Conservation (phyloP, 2,888 invertebrate genomes). For the Tachina fera region DNA sequence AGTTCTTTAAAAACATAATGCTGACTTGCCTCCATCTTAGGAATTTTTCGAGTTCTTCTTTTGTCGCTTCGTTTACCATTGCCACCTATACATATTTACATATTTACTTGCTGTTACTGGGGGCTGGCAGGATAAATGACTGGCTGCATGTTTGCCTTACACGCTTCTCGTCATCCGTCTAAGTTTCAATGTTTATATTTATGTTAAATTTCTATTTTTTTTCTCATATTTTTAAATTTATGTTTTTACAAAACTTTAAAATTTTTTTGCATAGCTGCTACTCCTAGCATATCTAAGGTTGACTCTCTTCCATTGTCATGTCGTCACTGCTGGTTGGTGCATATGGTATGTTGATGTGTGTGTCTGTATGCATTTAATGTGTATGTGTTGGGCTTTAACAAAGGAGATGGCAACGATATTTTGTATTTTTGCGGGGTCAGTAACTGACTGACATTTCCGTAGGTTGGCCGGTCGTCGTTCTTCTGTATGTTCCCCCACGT, state of each 20-base stretch:
- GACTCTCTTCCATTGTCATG: slow-evolving; percentile 6
- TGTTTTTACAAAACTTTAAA: slow-evolving; percentile 56
- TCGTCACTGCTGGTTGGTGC: slow-evolving; percentile 24
- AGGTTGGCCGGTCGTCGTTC: slow-evolving; percentile 65
- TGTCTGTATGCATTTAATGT: slow-evolving; percentile 21
- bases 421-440: slow-evolving; percentile 68
- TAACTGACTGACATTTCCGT: slow-evolving; percentile 72
- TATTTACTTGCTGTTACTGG: neutral
- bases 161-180: neutral
- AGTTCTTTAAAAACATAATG: neutral
- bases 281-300: slow-evolving; percentile 39
- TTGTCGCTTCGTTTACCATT: neutral
- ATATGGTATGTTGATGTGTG: slow-evolving; percentile 2
- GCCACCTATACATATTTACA: neutral
- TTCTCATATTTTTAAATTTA: slow-evolving; percentile 49
- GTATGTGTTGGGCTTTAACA: slow-evolving; percentile 38
- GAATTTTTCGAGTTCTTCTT: neutral
- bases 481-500: slow-evolving; percentile 16
- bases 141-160: slow-evolving; percentile 8
- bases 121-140: neutral
- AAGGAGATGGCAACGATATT: slow-evolving; percentile 53
- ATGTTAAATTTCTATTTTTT: slow-evolving; percentile 13
- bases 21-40: neutral
- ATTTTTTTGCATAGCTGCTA: slow-evolving; percentile 21
- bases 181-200: neutral